A percentile compares a stretch with the other conserved stretches of the same genome.
These are phyloP conservation scores for Anthoscopus minutus DNA, from an alignment of 2,113 vertebrate species.

Conservation along the genomic window DNA sequence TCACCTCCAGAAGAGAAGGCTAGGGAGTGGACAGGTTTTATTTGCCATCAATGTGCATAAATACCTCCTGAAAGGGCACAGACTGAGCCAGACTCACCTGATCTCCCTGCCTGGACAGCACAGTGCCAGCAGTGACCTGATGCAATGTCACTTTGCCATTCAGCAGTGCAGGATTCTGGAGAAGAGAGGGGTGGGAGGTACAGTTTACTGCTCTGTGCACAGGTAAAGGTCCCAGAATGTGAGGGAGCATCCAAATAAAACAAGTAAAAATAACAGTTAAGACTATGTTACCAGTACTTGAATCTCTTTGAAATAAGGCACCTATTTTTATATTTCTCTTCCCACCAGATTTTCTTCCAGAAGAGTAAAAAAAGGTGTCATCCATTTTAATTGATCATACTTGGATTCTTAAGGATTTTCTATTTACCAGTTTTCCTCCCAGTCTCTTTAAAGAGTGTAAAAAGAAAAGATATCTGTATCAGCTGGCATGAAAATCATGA, in stretches of 20 bases:
- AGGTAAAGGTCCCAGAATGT: not conserved
- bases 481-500: not conserved
- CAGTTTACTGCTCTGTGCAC: not conserved
- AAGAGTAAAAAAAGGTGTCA: not conserved
- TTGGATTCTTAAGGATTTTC: not conserved
- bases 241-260: not conserved
- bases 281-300: not conserved
- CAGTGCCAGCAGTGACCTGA: slow-evolving; percentile 84
- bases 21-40: not conserved
- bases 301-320: not conserved
- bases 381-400: not conserved
- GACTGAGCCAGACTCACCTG: slow-evolving; percentile 75
- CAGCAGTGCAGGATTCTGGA: slow-evolving; percentile 79
- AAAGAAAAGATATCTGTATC: not conserved
- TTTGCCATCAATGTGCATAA: not conserved
- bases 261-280: not conserved
- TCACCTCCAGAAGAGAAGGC: fast-evolving
- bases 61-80: not conserved
- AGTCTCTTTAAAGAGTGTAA: not conserved
- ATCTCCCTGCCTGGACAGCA: slow-evolving; percentile 87
- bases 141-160: slow-evolving; percentile 84
- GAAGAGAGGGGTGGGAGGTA: fast-evolving
- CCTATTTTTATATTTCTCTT: not conserved
- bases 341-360: not conserved
- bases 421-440: not conserved